Percentiles rank a stretch among this genome's conserved stretches.
Conservation (phyloP, 2,113 vertebrate genomes). For the Archocentrus centrarchus region DNA sequence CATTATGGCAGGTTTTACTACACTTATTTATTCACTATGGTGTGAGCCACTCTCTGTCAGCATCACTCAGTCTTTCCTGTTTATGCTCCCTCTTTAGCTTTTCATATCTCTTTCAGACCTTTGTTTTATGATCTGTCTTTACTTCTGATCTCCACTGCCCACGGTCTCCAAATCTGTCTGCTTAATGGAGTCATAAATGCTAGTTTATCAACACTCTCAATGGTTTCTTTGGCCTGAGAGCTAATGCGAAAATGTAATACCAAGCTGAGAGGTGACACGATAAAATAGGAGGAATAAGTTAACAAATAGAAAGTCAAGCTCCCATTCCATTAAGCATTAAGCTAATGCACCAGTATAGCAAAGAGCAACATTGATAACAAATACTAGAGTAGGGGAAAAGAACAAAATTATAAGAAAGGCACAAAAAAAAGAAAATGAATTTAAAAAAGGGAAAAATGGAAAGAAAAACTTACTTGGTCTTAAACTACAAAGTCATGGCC, state of each 20-base stretch:
- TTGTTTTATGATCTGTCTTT: conserved; percentile 40
- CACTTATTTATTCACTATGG: conserved; percentile 26
- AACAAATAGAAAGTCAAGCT: conserved; percentile 13
- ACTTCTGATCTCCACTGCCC: conserved; percentile 26
- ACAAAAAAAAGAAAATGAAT: background rate
- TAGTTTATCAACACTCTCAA: conserved; percentile 41
- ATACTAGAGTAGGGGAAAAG: background rate
- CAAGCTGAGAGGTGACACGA: conserved; percentile 24
- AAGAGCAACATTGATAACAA: background rate
- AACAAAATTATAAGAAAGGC: background rate
- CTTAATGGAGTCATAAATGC: conserved; percentile 59
- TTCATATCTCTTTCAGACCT: conserved; percentile 28
- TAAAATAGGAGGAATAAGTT: conserved; percentile 36
- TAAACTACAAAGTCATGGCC: background rate
- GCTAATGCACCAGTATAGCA: conserved; percentile 25
- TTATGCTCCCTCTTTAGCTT: background rate
- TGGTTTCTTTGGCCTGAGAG: background rate
- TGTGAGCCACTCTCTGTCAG: background rate
- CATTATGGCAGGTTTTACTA: conserved; percentile 15
- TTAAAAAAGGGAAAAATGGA: background rate
- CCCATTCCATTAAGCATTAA: background rate
- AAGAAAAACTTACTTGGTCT: background rate
- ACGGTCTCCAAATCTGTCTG: conserved; percentile 22
- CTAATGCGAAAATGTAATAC: conserved; percentile 39
- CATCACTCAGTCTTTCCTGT: conserved; percentile 11